These are phyloP conservation scores for Agonopterix arenella DNA, from an alignment of 2,888 invertebrate species.

Conservation along the genomic window DNA sequence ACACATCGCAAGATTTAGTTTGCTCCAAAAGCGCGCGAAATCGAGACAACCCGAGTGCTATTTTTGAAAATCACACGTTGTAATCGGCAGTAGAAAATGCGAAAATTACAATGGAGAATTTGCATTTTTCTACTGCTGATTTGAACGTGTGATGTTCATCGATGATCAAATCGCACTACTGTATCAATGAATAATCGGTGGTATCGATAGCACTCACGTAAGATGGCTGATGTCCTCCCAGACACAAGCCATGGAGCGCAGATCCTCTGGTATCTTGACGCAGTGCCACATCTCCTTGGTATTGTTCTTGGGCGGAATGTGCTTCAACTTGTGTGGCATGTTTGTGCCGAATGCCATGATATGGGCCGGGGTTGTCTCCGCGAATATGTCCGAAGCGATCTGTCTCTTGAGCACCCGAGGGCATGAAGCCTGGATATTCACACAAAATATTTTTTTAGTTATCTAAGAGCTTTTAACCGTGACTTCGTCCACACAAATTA, in stretches of 20 bases:
- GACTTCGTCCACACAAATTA: no score
- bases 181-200: no score
- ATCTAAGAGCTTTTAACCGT: no score
- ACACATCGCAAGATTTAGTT: no score
- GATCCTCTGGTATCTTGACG: constrained; percentile 73
- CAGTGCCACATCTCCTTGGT: constrained; percentile 73
- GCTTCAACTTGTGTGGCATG: constrained; percentile 68
- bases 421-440: constrained; percentile 50
- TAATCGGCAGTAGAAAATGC: no score
- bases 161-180: no score
- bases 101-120: no score
- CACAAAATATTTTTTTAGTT: neutral
- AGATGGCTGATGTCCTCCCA: constrained; percentile 80
- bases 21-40: no score
- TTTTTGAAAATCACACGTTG: no score
- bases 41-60: no score
- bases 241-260: constrained; percentile 78
- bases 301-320: constrained; percentile 71
- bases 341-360: constrained; percentile 69
- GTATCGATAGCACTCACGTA: constrained; percentile 39
- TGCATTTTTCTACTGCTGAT: no score
- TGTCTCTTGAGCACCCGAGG: constrained; percentile 66
- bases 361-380: constrained; percentile 64
- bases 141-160: no score
- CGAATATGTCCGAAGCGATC: constrained; percentile 63